Percentiles rank a stretch among this genome's conserved stretches.
These are phyloP conservation scores for Galerucella pusilla DNA, from an alignment of 2,888 invertebrate genomes.

Conservation along the genomic window DNA sequence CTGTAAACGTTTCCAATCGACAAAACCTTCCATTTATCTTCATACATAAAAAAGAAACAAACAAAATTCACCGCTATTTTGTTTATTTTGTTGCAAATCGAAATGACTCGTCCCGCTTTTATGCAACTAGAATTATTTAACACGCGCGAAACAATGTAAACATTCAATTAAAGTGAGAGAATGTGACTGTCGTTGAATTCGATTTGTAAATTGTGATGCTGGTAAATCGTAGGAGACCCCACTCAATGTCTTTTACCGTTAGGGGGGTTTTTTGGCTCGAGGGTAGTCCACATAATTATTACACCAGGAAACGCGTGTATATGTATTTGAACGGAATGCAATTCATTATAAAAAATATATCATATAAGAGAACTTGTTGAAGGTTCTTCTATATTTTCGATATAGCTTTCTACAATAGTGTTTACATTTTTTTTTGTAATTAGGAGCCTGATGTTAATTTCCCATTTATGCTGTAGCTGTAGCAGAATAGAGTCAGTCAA, in stretches of 20 bases:
- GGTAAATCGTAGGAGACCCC: constrained; percentile 8
- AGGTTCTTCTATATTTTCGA: no score
- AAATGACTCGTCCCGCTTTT: neutral
- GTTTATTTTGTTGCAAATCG: neutral
- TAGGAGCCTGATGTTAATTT: no score
- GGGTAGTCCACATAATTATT: neutral
- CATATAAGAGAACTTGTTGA: neutral
- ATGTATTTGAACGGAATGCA: neutral
- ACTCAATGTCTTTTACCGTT: constrained; percentile 11
- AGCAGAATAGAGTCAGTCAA: no score
- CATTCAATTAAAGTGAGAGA: neutral
- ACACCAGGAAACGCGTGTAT: neutral
- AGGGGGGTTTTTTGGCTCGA: constrained; percentile 2
- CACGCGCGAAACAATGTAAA: constrained; percentile 12
- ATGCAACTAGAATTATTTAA: neutral
- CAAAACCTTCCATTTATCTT: neutral
- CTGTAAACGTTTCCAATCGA: neutral
- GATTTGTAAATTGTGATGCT: neutral
- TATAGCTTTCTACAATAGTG: no score
- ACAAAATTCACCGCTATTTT: neutral
- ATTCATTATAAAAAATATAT: neutral
- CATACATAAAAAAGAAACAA: neutral
- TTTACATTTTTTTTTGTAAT: no score
- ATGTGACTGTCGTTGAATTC: constrained; percentile 5
- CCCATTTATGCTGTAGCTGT: no score